Evolutionary conservation across 2,113 vertebrate genomes (phyloP).

Genomic region (Melanerpes aurifrons): DNA sequence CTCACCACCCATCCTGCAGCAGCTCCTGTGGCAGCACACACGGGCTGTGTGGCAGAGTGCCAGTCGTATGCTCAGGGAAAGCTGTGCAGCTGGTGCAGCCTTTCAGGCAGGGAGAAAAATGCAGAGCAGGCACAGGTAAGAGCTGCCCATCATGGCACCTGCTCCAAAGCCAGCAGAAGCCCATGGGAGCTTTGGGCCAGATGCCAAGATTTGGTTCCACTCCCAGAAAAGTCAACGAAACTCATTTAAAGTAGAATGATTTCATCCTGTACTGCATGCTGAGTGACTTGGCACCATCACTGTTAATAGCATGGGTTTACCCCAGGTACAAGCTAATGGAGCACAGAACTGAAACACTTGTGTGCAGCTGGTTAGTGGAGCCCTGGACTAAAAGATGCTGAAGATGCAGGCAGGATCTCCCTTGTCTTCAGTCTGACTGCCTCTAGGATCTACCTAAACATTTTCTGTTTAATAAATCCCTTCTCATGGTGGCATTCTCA

Average conservation of each 20-base stretch:
- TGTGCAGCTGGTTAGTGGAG: not conserved
- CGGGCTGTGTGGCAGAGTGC: rapidly evolving
- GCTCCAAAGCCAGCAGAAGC: not conserved
- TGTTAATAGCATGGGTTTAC: not conserved
- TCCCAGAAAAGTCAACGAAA: slow-evolving; percentile 65
- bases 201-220: slow-evolving; percentile 11
- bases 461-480: not conserved
- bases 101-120: not conserved
- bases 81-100: not conserved
- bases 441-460: not conserved
- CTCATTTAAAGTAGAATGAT: not conserved
- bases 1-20: not conserved
- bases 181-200: rapidly evolving
- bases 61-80: rapidly evolving
- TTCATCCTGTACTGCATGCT: not conserved
- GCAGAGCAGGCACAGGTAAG: not conserved
- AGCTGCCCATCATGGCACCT: not conserved
- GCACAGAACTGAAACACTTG: not conserved
- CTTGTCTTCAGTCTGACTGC: not conserved
- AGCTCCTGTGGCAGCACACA: not conserved
- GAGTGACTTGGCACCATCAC: not conserved
- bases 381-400: not conserved
- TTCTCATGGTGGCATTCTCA: not conserved
- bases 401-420: not conserved
- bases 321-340: not conserved